phyloP scores from a whole-genome alignment of 1,140 invertebrate genomes.

The Phymorhynchus buccinoides region DNA sequence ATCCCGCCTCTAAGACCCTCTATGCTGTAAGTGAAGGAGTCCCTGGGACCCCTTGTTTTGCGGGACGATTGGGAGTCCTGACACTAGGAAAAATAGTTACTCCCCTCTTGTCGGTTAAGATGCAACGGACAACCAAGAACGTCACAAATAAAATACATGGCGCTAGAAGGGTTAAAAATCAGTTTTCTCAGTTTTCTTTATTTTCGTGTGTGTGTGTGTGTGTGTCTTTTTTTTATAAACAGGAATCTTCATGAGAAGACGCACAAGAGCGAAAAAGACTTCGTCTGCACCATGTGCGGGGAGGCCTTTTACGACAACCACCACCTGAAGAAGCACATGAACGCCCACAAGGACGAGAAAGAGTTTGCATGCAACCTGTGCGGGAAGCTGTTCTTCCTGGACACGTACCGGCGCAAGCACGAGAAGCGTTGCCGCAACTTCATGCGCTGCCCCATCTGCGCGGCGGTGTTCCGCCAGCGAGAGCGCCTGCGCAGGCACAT shows the following conservation, averaged over 20 bases:
- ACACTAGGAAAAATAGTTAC: no score
- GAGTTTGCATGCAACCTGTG: conserved; percentile 31
- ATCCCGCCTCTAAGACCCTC: no score
- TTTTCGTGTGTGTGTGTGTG: no score
- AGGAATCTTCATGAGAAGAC: conserved; percentile 25
- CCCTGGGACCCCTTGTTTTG: no score
- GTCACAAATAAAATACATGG: no score
- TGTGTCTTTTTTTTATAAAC: no score
- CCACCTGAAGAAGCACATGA: conserved; percentile 52
- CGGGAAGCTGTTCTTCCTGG: conserved; percentile 35
- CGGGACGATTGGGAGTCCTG: no score
- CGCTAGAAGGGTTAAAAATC: no score
- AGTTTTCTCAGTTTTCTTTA: no score
- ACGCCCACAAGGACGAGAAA: conserved; percentile 43
- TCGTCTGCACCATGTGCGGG: conserved; percentile 9
- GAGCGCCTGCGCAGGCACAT: background rate
- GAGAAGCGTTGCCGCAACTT: background rate
- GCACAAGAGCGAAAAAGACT: conserved; percentile 18
- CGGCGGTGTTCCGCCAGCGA: background rate
- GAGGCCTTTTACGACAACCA: conserved; percentile 29
- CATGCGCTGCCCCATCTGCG: background rate
- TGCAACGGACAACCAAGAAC: no score
- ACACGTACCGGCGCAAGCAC: background rate
- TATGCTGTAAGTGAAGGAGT: no score
- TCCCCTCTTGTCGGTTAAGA: no score